Percentiles rank a stretch among this genome's conserved stretches.
Conservation (phyloP, 2,113 vertebrate genomes). For the Paraplagusia blochii region DNA sequence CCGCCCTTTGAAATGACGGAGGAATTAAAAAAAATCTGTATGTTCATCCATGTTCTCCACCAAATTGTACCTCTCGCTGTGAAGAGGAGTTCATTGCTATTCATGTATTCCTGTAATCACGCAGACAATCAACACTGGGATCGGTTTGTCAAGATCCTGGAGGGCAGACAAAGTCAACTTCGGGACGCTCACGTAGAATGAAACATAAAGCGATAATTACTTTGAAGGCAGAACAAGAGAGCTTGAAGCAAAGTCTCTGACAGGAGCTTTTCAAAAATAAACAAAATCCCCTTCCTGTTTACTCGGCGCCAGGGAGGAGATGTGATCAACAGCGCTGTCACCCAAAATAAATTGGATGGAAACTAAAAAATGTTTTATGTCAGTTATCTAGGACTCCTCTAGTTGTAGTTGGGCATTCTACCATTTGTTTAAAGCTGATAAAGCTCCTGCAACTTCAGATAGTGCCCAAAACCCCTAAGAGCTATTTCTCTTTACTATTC, state of each 20-base stretch:
- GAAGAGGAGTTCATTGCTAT: conserved; percentile 65
- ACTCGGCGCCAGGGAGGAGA: conserved; percentile 38
- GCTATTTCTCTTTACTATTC: conserved; percentile 56
- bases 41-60: conserved; percentile 37
- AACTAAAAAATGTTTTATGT: conserved; percentile 57
- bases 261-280: conserved; percentile 46
- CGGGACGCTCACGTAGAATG: conserved; percentile 50
- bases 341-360: conserved; percentile 61
- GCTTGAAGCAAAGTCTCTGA: conserved; percentile 48
- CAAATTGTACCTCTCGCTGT: conserved; percentile 45
- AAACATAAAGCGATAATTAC: conserved; percentile 59
- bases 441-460: conserved; percentile 64
- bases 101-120: conserved; percentile 72
- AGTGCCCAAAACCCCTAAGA: conserved; percentile 47
- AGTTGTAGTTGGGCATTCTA: conserved; percentile 61
- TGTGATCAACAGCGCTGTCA: conserved; percentile 68
- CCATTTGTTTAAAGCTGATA: conserved; percentile 71
- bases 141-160: conserved; percentile 68
- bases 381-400: conserved; percentile 60
- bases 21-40: conserved; percentile 49
- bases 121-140: conserved; percentile 58
- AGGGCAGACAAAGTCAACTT: conserved; percentile 68
- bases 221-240: conserved; percentile 50
- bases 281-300: conserved; percentile 56
- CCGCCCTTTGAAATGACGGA: conserved; percentile 25